A percentile compares a stretch with the other conserved stretches of the same genome.
These are phyloP conservation scores for Leptinotarsa juncta DNA, from an alignment of 2,888 invertebrate genomes.

Conservation along the genomic window DNA sequence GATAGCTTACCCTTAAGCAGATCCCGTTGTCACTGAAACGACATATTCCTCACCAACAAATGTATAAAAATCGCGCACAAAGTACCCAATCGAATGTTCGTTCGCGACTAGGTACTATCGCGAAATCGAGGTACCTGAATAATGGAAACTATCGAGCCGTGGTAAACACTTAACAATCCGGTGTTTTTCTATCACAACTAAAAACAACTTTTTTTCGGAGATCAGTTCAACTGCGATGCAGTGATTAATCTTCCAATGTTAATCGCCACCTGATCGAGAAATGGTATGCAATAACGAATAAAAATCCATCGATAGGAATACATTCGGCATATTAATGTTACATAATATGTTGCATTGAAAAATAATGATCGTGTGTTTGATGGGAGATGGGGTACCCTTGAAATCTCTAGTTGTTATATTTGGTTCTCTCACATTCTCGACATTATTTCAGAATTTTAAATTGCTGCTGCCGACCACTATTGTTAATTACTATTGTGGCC, in stretches of 20 bases:
- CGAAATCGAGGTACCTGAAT: slow-evolving; percentile 16
- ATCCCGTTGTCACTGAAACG: background rate
- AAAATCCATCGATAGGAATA: slow-evolving; percentile 30
- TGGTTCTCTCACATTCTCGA: slow-evolving; percentile 37
- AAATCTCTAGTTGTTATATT: slow-evolving; percentile 40
- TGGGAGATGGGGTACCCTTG: slow-evolving; percentile 41
- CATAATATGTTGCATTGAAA: slow-evolving; percentile 45
- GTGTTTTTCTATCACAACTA: slow-evolving; percentile 18
- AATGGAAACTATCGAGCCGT: slow-evolving; percentile 12
- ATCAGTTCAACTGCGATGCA: slow-evolving; percentile 17
- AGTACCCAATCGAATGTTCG: background rate
- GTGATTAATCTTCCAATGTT: slow-evolving; percentile 22
- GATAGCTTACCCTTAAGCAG: background rate
- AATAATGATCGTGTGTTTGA: slow-evolving; percentile 34
- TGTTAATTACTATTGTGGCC: background rate
- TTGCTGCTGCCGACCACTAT: slow-evolving; percentile 10
- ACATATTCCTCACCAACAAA: background rate
- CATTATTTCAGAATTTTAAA: slow-evolving; percentile 32
- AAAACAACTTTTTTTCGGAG: slow-evolving; percentile 24
- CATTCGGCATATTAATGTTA: slow-evolving; percentile 44
- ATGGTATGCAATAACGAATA: slow-evolving; percentile 39
- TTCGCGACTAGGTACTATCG: slow-evolving; percentile 2
- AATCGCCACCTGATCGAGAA: slow-evolving; percentile 27
- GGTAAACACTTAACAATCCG: slow-evolving; percentile 14
- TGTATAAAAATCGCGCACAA: background rate